phyloP scores from a whole-genome alignment of 2,888 invertebrate species.

The Amphipoea oculea region DNA sequence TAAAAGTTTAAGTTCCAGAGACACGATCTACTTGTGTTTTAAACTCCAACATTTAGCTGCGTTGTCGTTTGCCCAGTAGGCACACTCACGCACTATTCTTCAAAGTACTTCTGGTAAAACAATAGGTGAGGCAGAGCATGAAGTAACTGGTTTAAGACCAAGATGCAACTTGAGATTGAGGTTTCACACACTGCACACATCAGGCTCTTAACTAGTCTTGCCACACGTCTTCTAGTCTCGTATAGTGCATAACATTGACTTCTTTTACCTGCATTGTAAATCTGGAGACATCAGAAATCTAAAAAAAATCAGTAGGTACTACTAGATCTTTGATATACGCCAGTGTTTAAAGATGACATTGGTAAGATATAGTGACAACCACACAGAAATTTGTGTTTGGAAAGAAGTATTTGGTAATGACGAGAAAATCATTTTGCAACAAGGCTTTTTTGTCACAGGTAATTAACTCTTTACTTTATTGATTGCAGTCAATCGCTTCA shows the following conservation, averaged over 20 bases:
- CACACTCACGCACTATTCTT: constrained; percentile 33
- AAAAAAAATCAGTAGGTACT: background rate
- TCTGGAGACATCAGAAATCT: background rate
- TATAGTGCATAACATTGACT: constrained; percentile 33
- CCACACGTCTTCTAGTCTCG: constrained; percentile 51
- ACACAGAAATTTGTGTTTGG: constrained; percentile 72
- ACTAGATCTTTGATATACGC: background rate
- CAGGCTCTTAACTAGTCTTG: constrained; percentile 34
- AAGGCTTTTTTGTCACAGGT: constrained; percentile 76
- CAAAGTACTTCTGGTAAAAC: constrained; percentile 47
- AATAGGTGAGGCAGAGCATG: constrained; percentile 77
- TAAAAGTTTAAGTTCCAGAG: constrained; percentile 51
- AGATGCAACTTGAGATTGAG: constrained; percentile 73
- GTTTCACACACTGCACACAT: constrained; percentile 49
- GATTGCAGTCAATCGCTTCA: background rate
- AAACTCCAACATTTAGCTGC: constrained; percentile 14
- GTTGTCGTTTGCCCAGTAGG: constrained; percentile 21
- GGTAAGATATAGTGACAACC: constrained; percentile 20
- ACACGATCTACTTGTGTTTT: constrained; percentile 30
- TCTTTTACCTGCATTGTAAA: background rate
- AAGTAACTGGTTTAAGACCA: constrained; percentile 71
- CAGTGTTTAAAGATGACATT: constrained; percentile 35
- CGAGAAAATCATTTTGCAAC: constrained; percentile 68
- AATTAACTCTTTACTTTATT: constrained; percentile 17
- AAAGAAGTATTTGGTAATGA: constrained; percentile 71